Conservation (phyloP, 2,113 vertebrate species). For the Herpetotheres cachinnans region DNA sequence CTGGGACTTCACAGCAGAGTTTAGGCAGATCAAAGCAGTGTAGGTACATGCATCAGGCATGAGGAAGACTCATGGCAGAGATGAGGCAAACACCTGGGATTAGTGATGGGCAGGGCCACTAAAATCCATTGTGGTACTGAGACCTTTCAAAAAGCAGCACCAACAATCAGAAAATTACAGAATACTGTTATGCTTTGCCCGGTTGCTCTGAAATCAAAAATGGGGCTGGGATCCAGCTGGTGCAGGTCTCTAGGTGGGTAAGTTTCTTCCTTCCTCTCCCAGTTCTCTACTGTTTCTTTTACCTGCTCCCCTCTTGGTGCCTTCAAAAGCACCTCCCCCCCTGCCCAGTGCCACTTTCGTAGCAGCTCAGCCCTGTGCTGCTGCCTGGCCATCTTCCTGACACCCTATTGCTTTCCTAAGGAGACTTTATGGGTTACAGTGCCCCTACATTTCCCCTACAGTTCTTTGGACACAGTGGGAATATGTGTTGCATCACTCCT, state of each 20-base stretch:
- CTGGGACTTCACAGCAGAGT: background rate
- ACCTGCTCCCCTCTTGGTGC: background rate
- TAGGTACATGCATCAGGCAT: background rate
- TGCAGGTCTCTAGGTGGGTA: background rate
- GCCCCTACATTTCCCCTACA: background rate
- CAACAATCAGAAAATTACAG: background rate
- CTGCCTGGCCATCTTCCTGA: background rate
- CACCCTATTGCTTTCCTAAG: background rate
- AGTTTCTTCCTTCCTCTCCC: background rate
- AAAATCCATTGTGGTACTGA: background rate
- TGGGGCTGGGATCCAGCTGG: background rate
- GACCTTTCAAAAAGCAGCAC: background rate
- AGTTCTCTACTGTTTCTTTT: background rate
- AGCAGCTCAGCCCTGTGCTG: background rate
- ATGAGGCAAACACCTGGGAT: background rate
- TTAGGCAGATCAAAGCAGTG: background rate
- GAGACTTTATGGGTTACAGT: background rate
- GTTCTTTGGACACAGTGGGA: background rate
- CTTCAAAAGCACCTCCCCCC: background rate
- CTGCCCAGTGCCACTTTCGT: background rate
- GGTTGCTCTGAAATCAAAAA: background rate
- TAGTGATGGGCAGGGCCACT: background rate
- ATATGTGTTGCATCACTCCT: background rate
- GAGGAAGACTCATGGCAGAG: background rate
- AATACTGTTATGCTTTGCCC: background rate